Evolutionary conservation across 2,113 vertebrate genomes (phyloP), one percentile per base, ranked within the genome.

Genomic region (Pseudopodoces humilis): DNA sequence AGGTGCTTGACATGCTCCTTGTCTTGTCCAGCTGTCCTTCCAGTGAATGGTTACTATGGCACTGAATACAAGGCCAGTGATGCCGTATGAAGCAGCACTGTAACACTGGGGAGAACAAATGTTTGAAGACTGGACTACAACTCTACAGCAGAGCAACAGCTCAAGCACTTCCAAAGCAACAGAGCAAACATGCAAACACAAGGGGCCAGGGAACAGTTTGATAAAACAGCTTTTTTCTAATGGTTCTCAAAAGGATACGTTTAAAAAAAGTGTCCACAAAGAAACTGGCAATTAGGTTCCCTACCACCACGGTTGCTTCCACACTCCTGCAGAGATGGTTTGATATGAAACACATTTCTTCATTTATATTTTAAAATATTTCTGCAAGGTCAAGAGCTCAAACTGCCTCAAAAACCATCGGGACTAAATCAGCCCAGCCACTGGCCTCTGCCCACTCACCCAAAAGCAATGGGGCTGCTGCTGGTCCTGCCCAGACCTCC

Each of bases 331-430:
- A 56, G 50, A 88, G 55, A 53, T 1, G 3, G 30, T 86, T 94
- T 77, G 13, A 68, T 9, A 71, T 30, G 46, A 85, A 82, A 64
- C 35, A 44, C 17, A 83, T 84, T 43, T 85, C 52, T 78, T 82
- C 76, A 72, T 94, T 80, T 52, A 33, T 35, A 96, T 88, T 95
- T 95, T 79, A 92, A 79, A 80, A 64, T 56, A 65, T 31, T 97
- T 96, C 79, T 77, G 71, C 82, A 87, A 91, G 83, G 69, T 56
- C 44, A 76, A 44, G 19, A 85, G 55, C 72, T 74, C 62, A 25
- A 69, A 76, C 27, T 12, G 13, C 17, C n/a, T 83, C 63, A 78
- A 79, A 88, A 94, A 30, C 43, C 6, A 33, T 10, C 3, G 28
- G 27, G 65, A 46, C 53, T 49, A 41, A 49, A 70, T 50, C 16